Evolutionary conservation across 2,888 invertebrate genomes (phyloP), one percentile per base, ranked within the genome.

Genomic region (Hemistola chrysoprasaria): DNA sequence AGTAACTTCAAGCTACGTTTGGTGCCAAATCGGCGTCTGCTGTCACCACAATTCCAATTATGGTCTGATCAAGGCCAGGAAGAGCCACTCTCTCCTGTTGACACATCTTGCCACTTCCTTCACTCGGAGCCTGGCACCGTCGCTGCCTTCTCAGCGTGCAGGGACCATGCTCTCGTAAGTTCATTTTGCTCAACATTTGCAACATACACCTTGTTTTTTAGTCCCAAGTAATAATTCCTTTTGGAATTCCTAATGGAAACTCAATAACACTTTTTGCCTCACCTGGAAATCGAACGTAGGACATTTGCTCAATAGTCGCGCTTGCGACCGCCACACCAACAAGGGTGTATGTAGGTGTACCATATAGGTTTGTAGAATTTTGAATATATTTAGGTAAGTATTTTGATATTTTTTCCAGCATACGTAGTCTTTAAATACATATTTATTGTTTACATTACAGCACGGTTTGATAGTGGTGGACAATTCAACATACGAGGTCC

Each of bases 71-170:
- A 59, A 2, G 80, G 83, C 3, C 83, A 74, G 25, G 80, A 89
- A 42, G 71, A 72, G n/a, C 71, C 77, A 3, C 62, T 80, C 28
- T 78, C 85, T 1, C 58, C 66, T 1, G 70, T 74, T 3, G 81
- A 83, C 45, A 55, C 82, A 8, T 83, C 90, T 22, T 94, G 94
- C 65, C 92, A 94, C 68, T 94, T 91, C 74, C 77, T 93, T 29
- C 93, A 94, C 67, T 65, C 82, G 2, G 91, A 92, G 49, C 78
- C 78, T 1, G 76, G 73, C 7, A 84, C 89, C 11, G 91, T 92
- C 0, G 94, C 94, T 5, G 93, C 94, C 1, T 86, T 94, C 50
- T 94, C 92, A 52, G 90, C 92, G 24, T 94, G 94, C 69, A 85
- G 90, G 50, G 90, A 91, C 49, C 90, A 90, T 59, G 78, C 90